Conservation (phyloP, 2,113 vertebrate species). For the Psittacara wagleri region DNA sequence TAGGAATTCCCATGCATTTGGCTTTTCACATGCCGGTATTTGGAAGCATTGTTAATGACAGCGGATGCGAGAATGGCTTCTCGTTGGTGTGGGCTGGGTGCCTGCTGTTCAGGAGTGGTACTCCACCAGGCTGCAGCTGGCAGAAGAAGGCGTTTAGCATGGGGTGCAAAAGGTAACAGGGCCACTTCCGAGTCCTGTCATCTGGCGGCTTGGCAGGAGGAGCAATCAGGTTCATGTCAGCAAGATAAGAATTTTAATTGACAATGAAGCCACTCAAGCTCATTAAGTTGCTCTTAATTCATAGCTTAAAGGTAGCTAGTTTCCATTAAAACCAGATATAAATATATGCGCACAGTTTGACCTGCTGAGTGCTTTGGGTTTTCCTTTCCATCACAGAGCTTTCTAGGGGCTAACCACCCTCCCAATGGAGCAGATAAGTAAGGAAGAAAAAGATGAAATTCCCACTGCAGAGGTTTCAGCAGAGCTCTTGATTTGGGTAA, state of each 20-base stretch:
- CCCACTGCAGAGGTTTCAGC: neutral
- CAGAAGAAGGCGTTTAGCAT: neutral
- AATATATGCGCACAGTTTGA: neutral
- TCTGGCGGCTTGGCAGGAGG: neutral
- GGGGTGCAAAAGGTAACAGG: neutral
- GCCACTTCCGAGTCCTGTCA: neutral
- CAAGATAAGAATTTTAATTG: conserved; percentile 10
- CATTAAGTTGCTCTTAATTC: conserved; percentile 23
- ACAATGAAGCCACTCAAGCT: neutral
- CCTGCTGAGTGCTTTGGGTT: neutral
- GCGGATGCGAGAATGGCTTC: neutral
- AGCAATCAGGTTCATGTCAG: neutral
- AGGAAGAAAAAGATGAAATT: neutral
- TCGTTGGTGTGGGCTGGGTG: neutral
- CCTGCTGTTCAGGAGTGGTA: neutral
- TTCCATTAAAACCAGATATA: neutral
- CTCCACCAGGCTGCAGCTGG: neutral
- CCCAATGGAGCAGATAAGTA: neutral
- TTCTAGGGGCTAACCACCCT: neutral
- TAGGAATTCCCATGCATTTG: neutral
- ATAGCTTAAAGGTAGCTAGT: neutral
- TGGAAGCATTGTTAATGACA: neutral
- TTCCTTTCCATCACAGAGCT: neutral
- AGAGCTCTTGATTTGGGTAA: neutral
- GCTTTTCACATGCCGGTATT: neutral